A percentile compares a stretch with the other conserved stretches of the same genome.
Conservation (phyloP, 2,797 vertebrate genomes). For the Pristis pectinata region DNA sequence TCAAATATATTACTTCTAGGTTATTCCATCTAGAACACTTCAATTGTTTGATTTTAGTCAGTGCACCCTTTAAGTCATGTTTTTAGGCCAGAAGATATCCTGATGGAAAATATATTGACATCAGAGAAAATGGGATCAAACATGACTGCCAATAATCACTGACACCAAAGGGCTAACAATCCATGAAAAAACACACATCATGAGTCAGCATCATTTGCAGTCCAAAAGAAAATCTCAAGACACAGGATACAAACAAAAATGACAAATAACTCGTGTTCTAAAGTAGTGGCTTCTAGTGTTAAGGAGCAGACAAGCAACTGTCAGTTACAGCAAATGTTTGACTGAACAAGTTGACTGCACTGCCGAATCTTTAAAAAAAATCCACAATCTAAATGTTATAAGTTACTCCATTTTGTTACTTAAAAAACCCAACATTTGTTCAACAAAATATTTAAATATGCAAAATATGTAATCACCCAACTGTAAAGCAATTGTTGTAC, state of each 20-base stretch:
- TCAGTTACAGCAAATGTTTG: background rate
- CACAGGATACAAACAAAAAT: background rate
- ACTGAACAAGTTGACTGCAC: background rate
- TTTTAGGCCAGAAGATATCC: background rate
- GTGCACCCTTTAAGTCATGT: background rate
- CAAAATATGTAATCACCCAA: background rate
- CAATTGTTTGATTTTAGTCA: background rate
- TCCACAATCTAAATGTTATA: background rate
- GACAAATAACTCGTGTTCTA: background rate
- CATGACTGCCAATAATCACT: background rate
- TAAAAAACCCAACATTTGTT: background rate
- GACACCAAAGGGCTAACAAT: background rate
- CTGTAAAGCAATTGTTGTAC: background rate
- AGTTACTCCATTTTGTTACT: background rate
- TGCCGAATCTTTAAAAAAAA: background rate
- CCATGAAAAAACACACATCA: background rate
- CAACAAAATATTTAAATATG: slow-evolving; percentile 3
- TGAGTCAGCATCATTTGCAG: background rate
- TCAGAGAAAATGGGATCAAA: background rate
- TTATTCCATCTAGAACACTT: background rate
- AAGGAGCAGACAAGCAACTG: background rate
- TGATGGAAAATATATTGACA: background rate
- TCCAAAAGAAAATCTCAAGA: background rate
- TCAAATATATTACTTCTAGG: background rate
- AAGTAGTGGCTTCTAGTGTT: background rate